Percentiles rank a stretch among this genome's conserved stretches.
Conservation (phyloP, 2,113 vertebrate genomes). For the Lucifuga dentata region DNA sequence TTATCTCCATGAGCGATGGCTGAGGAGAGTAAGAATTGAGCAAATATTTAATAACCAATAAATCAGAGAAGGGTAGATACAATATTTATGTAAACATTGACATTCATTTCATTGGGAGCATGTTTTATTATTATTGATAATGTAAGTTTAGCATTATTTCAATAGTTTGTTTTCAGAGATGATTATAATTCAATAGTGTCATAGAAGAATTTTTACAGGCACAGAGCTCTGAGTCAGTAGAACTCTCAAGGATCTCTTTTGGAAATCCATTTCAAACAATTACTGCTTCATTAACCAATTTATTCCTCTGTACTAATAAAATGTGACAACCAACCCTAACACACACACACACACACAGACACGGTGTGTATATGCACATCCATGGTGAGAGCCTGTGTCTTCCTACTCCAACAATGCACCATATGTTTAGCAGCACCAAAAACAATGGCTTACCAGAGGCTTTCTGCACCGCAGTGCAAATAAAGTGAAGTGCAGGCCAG, state of each 20-base stretch:
- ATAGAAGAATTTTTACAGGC: constrained; percentile 10
- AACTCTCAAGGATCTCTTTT: neutral
- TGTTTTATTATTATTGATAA: constrained; percentile 20
- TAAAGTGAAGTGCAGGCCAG: constrained; percentile 53
- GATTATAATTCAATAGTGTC: too few species aligned
- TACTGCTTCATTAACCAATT: constrained; percentile 22
- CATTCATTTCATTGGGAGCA: constrained; percentile 5
- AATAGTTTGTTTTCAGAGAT: constrained; percentile 5
- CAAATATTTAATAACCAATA: constrained; percentile 34
- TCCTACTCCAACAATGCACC: constrained; percentile 23
- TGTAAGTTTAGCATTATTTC: constrained; percentile 14
- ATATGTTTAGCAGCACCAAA: constrained; percentile 65
- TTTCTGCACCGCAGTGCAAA: constrained; percentile 42
- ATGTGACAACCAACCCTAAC: constrained; percentile 1
- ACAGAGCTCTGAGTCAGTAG: neutral
- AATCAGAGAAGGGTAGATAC: constrained; percentile 11
- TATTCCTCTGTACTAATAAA: constrained; percentile 22
- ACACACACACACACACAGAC: constrained; percentile 14
- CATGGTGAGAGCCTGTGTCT: constrained; percentile 30
- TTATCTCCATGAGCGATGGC: constrained; percentile 24
- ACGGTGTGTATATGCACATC: constrained; percentile 18
- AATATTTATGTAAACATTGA: constrained; percentile 15
- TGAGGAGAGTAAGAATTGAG: constrained; percentile 39
- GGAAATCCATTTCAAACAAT: constrained; percentile 27
- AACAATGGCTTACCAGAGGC: constrained; percentile 48